Evolutionary conservation across 30 jellyfish, hydroid and myxozoan genomes (phyloP), one percentile per base, ranked within the genome.

Genomic region (Aurelia aurita): DNA sequence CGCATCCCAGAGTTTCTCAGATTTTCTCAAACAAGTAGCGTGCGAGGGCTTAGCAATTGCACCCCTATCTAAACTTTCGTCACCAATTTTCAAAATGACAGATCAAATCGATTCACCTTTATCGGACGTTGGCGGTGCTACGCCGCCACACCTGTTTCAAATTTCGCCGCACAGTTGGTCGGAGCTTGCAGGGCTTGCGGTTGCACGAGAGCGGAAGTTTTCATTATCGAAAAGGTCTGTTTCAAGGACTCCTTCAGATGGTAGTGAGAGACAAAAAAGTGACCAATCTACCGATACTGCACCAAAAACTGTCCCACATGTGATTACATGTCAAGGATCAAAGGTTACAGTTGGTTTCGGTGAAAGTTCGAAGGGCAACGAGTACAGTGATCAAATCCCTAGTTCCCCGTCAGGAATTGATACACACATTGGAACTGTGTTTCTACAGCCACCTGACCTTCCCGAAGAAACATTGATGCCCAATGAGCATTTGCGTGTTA

Each of bases 121-220:
- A 32, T 83, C 90, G 46, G 91, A 82, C n/a, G 35, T 84, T 51
- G 96, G 97, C 27, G 90, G 87, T 8, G 71, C 84, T 32, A 77
- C 98, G 12, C 98, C 98, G 13, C 98, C 98, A 53, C 91, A 77
- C 45, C 86, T 87, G 25, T 76, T 87, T 34, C 96, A 87, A 69
- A 64, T 87, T 12, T 87, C 96, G 22, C 96, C 96, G 3, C 80
- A 68, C 67, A 87, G 96, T 73, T 87, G 90, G 90, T 77, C 90
- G 11, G 90, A 87, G 55, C 90, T 87, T 8, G 87, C 90, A 10
- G 90, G 77, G 29, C 69, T 87, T 8, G 90, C 87, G 0, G 69
- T 69, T 6, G 95, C 86, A 14, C 29, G 95, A 39, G 95, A 85
- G 58, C 85, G 93, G 51, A 83, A 70, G 69, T 26, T 83, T 28